These are phyloP conservation scores for Eristalis arbustorum DNA, from an alignment of 2,888 invertebrate species.

Conservation along the genomic window DNA sequence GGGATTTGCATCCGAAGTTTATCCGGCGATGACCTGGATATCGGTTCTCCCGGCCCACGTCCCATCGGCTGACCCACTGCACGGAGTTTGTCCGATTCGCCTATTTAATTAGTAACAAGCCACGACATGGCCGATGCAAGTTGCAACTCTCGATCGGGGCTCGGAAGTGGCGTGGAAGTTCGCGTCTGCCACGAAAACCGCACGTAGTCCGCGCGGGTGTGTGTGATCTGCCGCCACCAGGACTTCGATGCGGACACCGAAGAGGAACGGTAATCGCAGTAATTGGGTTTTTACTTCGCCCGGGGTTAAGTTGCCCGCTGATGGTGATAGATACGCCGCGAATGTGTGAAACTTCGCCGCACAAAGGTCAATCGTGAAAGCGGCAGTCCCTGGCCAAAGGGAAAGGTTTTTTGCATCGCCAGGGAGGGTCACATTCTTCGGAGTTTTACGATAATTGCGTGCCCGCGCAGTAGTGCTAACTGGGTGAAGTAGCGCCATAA, in stretches of 20 bases:
- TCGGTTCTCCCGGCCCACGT: neutral
- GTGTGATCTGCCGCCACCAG: neutral
- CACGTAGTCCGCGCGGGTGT: neutral
- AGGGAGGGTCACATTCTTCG: constrained; percentile 7
- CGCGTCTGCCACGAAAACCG: constrained; percentile 51
- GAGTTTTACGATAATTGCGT: constrained; percentile 40
- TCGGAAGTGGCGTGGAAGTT: constrained; percentile 47
- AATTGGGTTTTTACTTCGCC: constrained; percentile 39
- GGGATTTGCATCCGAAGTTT: constrained; percentile 40
- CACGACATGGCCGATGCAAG: constrained; percentile 23
- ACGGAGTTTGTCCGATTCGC: constrained; percentile 48
- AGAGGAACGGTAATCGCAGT: constrained; percentile 37
- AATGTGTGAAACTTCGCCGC: neutral
- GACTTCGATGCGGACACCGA: constrained; percentile 33
- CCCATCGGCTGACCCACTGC: constrained; percentile 8
- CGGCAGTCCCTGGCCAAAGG: constrained; percentile 9
- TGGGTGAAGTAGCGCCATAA: constrained; percentile 7
- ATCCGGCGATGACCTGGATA: constrained; percentile 17
- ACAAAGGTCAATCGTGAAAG: neutral
- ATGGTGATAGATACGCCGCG: neutral
- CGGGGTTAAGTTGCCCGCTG: constrained; percentile 22
- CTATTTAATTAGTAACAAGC: constrained; percentile 49
- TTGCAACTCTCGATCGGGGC: constrained; percentile 24
- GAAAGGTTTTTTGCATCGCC: neutral
- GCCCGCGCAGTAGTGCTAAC: constrained; percentile 25